phyloP scores from a whole-genome alignment of 2,888 invertebrate genomes.

The Tethea ocularis region DNA sequence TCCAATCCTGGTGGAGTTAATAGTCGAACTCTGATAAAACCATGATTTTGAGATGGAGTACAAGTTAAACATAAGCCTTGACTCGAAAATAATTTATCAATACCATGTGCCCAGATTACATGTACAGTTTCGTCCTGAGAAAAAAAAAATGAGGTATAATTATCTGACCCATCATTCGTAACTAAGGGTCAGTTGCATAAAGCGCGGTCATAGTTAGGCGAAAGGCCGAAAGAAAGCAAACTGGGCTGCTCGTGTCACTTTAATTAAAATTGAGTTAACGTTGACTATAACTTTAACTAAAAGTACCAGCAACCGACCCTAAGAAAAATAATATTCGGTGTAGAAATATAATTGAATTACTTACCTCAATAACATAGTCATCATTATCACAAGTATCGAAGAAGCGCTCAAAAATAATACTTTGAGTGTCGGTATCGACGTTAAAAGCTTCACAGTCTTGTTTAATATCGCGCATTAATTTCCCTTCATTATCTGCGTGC shows the following conservation, averaged over 20 bases:
- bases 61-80: conserved; percentile 86
- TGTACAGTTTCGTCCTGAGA: conserved; percentile 94
- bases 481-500: conserved; percentile 87
- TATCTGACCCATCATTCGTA: too few species aligned
- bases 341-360: background rate
- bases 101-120: conserved; percentile 92
- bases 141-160: conserved; percentile 11
- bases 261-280: too few species aligned
- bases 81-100: conserved; percentile 87
- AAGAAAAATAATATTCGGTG: background rate
- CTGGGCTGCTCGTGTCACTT: too few species aligned
- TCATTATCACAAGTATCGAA: conserved; percentile 95
- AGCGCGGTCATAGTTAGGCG: too few species aligned
- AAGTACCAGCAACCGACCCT: too few species aligned
- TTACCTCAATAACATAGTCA: conserved; percentile 91
- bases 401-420: conserved; percentile 89
- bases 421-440: conserved; percentile 83
- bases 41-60: conserved; percentile 80
- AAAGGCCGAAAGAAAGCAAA: too few species aligned
- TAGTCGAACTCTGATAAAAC: conserved; percentile 91
- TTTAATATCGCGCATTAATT: conserved; percentile 86
- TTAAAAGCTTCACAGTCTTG: conserved; percentile 89
- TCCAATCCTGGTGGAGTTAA: conserved; percentile 67
- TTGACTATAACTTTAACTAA: too few species aligned
- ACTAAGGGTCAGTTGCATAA: too few species aligned